Base-by-base conservation (phyloP, 2,888 invertebrate genomes). In the Rotaria magnacalcarata region DNA sequence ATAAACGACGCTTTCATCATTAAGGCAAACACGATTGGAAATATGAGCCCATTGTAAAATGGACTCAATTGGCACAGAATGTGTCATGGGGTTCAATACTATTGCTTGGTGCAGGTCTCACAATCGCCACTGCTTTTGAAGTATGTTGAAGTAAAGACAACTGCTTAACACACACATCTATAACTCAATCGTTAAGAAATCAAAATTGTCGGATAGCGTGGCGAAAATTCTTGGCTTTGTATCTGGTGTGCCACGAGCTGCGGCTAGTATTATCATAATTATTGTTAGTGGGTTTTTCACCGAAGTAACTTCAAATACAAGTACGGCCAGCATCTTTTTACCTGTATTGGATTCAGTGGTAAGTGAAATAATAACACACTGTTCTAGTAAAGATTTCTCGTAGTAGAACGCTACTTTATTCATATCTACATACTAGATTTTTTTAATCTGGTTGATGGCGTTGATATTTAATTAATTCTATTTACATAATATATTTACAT, bases 11-110 rank as follows among this genome's bases (percentile, higher is more conserved):
- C n/a, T 34, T 84, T 52, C 14, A 2, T n/a, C 16, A 3, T 2
- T n/a, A n/a, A n/a, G n/a, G 34, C 11, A 3, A 8, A 50, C 43
- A 54, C 21, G 86, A 84, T 0, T 58, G 88, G 3, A 56, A 85
- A 27, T 88, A 88, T 67, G 93, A 94, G 0, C 93, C 94, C 0
- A 92, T 96, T 41, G 93, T 96, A 85, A 94, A 94, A 16, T 96
- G 96, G 96, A 94, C 94, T 87, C 94, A 94, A 80, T 93, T 96
- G 47, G 95, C 96, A 89, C 93, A 94, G 85, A 95, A 95, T 90
- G 93, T 96, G 88, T 96, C 96, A 8, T 96, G 96, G 96, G 95
- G 95, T 60, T 93, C 96, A 10, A 93, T 96, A 58, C 93, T 96
- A 89, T 92, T 96, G 85, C 92, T 96, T 84, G 90, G 90, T 86